Evolutionary conservation across 2,113 vertebrate genomes (phyloP).

Genomic region (Cathartes aura): DNA sequence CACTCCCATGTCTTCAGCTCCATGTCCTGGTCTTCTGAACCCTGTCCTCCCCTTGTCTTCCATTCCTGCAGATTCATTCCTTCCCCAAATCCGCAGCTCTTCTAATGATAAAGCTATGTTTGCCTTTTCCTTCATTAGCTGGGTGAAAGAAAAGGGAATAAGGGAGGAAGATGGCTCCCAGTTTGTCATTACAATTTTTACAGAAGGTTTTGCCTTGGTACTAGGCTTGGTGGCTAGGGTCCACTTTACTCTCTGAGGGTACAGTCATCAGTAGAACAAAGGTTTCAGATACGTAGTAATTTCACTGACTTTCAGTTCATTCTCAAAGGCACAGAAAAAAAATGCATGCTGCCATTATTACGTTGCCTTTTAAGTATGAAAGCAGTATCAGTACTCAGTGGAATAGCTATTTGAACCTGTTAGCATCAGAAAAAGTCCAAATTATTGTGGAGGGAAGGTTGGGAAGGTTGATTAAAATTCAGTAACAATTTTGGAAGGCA

Average conservation of each 20-base stretch:
- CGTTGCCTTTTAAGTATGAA: neutral
- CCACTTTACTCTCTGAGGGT: neutral
- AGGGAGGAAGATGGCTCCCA: neutral
- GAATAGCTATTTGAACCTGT: neutral
- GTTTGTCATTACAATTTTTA: neutral
- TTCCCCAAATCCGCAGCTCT: accelerated
- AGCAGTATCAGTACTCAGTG: neutral
- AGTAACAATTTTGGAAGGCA: neutral
- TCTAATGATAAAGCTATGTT: neutral
- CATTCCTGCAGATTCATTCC: neutral
- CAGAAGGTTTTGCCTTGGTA: neutral
- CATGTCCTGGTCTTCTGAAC: neutral
- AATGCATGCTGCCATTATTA: neutral
- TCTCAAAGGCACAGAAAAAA: neutral
- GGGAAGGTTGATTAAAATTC: neutral
- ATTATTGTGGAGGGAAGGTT: neutral
- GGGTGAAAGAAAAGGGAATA: neutral
- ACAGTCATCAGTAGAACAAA: neutral
- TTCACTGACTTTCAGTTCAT: neutral
- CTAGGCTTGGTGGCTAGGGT: neutral
- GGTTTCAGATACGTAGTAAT: neutral
- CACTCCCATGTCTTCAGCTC: neutral
- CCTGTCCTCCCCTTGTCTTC: neutral
- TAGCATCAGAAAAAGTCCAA: neutral
- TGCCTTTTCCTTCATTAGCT: neutral